Conservation (phyloP, 2,888 invertebrate genomes). For the Agrochola macilenta region DNA sequence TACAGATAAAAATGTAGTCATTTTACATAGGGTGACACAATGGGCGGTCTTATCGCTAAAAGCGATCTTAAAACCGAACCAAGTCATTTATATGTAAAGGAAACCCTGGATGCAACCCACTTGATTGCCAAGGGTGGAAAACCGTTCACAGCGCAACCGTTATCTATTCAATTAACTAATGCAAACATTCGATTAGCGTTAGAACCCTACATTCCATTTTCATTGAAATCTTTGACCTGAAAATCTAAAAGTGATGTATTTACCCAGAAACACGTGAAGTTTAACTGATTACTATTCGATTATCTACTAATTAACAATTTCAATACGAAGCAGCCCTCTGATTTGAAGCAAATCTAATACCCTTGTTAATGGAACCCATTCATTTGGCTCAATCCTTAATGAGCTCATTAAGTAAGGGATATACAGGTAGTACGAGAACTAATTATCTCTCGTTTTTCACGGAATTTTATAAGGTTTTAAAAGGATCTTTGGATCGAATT, state of each 20-base stretch:
- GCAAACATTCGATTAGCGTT: constrained; percentile 28
- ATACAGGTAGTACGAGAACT: constrained; percentile 31
- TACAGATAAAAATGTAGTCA: too few species aligned
- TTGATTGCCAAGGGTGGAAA: constrained; percentile 21
- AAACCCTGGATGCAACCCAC: neutral
- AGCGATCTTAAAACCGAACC: too few species aligned
- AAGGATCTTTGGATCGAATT: constrained; percentile 13
- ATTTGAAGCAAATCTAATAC: constrained; percentile 30
- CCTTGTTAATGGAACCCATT: constrained; percentile 25
- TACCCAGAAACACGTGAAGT: neutral
- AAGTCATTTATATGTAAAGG: constrained; percentile 5
- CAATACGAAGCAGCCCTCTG: constrained; percentile 20
- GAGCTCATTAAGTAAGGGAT: constrained; percentile 50
- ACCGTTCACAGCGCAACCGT: neutral
- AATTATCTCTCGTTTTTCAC: constrained; percentile 49
- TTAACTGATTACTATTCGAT: constrained; percentile 20
- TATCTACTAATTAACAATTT: constrained; percentile 27
- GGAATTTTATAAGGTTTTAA: constrained; percentile 11
- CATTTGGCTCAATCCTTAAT: constrained; percentile 46
- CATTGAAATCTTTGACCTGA: constrained; percentile 12
- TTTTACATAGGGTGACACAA: too few species aligned
- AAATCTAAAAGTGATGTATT: constrained; percentile 14
- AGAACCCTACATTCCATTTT: constrained; percentile 10
- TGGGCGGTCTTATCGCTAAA: too few species aligned
- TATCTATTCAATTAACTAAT: constrained; percentile 46